Evolutionary conservation across 2,888 invertebrate species (phyloP).

Genomic region (Lysandra coridon): DNA sequence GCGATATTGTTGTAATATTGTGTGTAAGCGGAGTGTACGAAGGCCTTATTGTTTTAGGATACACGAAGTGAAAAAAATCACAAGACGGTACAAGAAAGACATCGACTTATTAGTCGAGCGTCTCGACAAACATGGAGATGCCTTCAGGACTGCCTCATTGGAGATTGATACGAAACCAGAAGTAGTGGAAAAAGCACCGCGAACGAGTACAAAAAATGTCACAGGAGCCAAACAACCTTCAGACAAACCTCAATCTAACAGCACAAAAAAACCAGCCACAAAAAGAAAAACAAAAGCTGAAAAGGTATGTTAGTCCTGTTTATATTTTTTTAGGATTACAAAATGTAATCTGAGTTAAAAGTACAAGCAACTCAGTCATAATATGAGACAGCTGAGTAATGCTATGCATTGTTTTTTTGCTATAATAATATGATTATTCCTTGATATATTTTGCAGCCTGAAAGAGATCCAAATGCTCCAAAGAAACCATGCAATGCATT

Average conservation of each 20-base stretch:
- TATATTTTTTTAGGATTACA: neutral
- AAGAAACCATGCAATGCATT: slow-evolving; percentile 90
- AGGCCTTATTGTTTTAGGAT: slow-evolving; percentile 73
- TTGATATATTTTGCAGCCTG: slow-evolving; percentile 56
- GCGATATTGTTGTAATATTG: slow-evolving; percentile 32
- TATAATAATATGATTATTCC: neutral
- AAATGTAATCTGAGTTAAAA: neutral
- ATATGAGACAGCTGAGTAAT: neutral
- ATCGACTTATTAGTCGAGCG: slow-evolving; percentile 85
- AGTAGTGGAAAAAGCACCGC: slow-evolving; percentile 50
- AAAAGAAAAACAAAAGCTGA: slow-evolving; percentile 83
- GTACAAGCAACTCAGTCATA: neutral
- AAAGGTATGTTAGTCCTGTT: slow-evolving; percentile 59
- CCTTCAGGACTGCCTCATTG: slow-evolving; percentile 82
- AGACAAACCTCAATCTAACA: slow-evolving; percentile 59
- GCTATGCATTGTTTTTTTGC: slow-evolving; percentile 15
- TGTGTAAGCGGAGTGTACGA: slow-evolving; percentile 35
- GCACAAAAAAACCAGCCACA: slow-evolving; percentile 65
- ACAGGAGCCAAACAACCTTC: slow-evolving; percentile 53
- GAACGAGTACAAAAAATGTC: slow-evolving; percentile 51
- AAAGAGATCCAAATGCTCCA: slow-evolving; percentile 86
- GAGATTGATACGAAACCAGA: slow-evolving; percentile 76
- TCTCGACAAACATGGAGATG: slow-evolving; percentile 85
- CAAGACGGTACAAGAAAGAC: slow-evolving; percentile 84
- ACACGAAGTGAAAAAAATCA: slow-evolving; percentile 85